A percentile compares a stretch with the other conserved stretches of the same genome.
These are phyloP conservation scores for Aphidius gifuensis DNA, from an alignment of 1,140 invertebrate genomes.

Conservation along the genomic window DNA sequence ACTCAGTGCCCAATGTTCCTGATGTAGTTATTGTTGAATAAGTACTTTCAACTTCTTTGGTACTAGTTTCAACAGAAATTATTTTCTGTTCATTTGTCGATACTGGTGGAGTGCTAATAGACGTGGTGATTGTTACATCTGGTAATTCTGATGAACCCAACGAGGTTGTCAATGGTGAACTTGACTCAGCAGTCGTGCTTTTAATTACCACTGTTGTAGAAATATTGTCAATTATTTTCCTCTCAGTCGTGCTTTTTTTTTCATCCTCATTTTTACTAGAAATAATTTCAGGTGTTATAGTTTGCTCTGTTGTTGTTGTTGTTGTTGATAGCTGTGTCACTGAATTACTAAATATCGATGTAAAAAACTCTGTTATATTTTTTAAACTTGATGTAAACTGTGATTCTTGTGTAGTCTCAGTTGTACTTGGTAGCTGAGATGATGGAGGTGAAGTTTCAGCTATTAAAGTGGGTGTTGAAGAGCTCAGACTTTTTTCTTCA, in stretches of 20 bases:
- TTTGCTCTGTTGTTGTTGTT: not conserved
- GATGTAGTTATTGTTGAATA: too few relatives aligned
- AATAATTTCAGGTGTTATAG: not conserved
- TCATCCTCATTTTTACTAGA: not conserved
- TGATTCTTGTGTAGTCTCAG: not conserved
- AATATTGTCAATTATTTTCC: not conserved
- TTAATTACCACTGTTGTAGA: not conserved
- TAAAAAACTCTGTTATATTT: not conserved
- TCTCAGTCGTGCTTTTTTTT: not conserved
- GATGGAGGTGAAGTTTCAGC: too few relatives aligned
- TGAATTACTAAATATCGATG: not conserved
- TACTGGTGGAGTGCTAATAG: too few relatives aligned
- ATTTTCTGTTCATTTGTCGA: too few relatives aligned
- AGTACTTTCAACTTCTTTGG: too few relatives aligned
- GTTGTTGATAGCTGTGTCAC: not conserved
- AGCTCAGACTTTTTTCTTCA: too few relatives aligned
- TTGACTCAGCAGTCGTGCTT: not conserved
- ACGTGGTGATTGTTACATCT: too few relatives aligned
- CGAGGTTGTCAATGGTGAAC: not conserved
- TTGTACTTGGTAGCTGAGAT: too few relatives aligned
- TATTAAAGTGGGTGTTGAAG: too few relatives aligned
- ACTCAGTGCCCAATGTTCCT: too few relatives aligned
- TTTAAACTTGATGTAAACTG: not conserved
- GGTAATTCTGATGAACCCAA: too few relatives aligned
- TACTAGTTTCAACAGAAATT: too few relatives aligned